These are phyloP conservation scores for Episyrphus balteatus DNA, from an alignment of 1,140 invertebrate genomes.

Conservation along the genomic window DNA sequence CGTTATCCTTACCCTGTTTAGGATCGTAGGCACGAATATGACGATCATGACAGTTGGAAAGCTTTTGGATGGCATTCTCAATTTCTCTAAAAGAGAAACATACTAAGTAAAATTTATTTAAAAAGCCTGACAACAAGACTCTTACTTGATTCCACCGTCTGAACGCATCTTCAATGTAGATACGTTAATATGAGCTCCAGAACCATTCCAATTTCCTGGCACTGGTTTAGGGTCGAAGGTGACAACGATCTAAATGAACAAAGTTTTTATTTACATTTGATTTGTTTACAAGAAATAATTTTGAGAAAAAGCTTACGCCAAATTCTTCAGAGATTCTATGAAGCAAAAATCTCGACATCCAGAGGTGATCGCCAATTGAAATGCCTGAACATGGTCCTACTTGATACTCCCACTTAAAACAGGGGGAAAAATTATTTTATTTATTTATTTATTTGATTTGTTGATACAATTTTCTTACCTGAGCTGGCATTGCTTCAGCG, in stretches of 20 bases:
- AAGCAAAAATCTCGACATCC: slow-evolving; percentile 64
- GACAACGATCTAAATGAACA: no score
- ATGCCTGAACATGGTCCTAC: slow-evolving; percentile 74
- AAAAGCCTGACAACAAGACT: no score
- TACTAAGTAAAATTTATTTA: no score
- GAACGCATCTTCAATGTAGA: slow-evolving; percentile 76
- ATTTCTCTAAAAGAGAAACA: no score
- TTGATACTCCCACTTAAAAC: slow-evolving; percentile 39
- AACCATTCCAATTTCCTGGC: slow-evolving; percentile 81
- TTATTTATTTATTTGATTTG: no score
- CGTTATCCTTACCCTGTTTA: slow-evolving; percentile 70
- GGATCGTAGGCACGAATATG: slow-evolving; percentile 90
- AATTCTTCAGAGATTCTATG: slow-evolving; percentile 84
- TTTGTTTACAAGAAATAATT: no score
- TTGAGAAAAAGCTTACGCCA: no score
- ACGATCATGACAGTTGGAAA: slow-evolving; percentile 66
- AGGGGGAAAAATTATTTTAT: no score
- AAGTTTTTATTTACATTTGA: no score
- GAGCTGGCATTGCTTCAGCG: slow-evolving; percentile 88
- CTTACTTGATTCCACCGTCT: slow-evolving; percentile 58
- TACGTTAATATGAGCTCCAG: slow-evolving; percentile 70
- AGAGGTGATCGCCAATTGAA: slow-evolving; percentile 72
- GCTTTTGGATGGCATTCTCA: slow-evolving; percentile 63
- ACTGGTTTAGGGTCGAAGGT: slow-evolving; percentile 80
- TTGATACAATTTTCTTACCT: no score